Conservation (phyloP, 2,888 invertebrate genomes). For the Eupithecia vulgata region DNA sequence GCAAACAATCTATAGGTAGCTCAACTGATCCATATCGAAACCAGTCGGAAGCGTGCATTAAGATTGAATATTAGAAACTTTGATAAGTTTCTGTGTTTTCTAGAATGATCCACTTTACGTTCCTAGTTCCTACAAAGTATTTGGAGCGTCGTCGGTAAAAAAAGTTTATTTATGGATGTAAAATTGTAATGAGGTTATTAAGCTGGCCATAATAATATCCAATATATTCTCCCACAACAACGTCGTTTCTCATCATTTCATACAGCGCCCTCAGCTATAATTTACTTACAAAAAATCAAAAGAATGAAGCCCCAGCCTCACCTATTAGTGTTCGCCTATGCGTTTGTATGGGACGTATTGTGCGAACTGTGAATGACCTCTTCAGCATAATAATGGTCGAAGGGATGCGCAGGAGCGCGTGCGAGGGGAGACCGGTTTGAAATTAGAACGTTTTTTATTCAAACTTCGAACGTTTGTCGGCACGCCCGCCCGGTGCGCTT, state of each 20-base stretch:
- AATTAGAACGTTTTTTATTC: constrained; percentile 83
- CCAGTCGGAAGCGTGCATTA: no score
- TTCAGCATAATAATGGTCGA: constrained; percentile 80
- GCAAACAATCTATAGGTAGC: no score
- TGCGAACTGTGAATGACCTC: constrained; percentile 84
- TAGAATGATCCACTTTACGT: constrained; percentile 3
- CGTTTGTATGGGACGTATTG: constrained; percentile 59
- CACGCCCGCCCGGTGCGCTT: constrained; percentile 78
- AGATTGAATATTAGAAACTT: no score
- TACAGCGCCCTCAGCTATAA: constrained; percentile 42
- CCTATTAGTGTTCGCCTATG: constrained; percentile 69
- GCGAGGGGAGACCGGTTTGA: constrained; percentile 81
- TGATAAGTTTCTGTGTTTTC: background rate
- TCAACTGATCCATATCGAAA: no score
- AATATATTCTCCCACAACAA: constrained; percentile 27
- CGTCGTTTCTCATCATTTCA: constrained; percentile 42
- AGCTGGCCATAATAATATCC: constrained; percentile 13
- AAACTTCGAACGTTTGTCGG: constrained; percentile 75
- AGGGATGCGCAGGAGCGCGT: constrained; percentile 83
- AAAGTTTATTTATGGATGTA: constrained; percentile 5
- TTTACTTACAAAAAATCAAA: constrained; percentile 47
- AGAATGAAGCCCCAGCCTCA: constrained; percentile 60
- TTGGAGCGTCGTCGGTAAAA: constrained; percentile 1
- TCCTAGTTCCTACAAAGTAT: background rate
- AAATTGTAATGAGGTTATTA: constrained; percentile 16